Percentiles rank a stretch among this genome's conserved stretches.
phyloP scores from a whole-genome alignment of 2,797 vertebrate species.

The Pipistrellus pygmaeus region DNA sequence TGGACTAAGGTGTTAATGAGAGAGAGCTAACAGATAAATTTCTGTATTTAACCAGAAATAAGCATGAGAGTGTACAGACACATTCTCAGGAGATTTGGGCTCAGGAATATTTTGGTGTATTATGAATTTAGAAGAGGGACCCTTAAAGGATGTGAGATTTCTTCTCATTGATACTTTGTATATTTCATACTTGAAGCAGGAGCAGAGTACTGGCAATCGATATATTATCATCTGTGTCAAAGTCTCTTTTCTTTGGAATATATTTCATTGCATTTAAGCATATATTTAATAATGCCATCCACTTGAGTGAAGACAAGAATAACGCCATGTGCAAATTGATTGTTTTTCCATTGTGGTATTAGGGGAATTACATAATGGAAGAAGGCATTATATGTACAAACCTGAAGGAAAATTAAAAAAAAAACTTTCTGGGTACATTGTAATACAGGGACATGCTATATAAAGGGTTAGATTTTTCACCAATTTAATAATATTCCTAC shows the following conservation, averaged over 20 bases:
- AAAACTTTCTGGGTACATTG: not conserved
- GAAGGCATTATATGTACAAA: not conserved
- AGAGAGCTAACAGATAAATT: not conserved
- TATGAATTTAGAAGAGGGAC: not conserved
- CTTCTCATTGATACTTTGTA: not conserved
- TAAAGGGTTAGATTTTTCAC: not conserved
- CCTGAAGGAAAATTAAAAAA: not conserved
- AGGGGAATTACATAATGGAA: not conserved
- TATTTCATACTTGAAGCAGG: not conserved
- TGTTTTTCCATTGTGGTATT: not conserved
- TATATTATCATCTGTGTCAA: not conserved
- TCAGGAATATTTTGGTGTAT: not conserved
- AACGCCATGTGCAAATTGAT: not conserved
- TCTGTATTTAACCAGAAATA: not conserved
- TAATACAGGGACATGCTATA: not conserved
- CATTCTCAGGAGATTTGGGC: not conserved
- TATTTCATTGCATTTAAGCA: slow-evolving; percentile 34
- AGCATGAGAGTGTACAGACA: not conserved
- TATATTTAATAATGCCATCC: slow-evolving; percentile 3
- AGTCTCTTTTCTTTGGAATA: not conserved
- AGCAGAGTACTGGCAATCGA: not conserved
- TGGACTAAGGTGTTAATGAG: not conserved
- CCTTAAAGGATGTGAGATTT: not conserved
- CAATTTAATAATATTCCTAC: slow-evolving; percentile 1
- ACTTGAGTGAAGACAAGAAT: slow-evolving; percentile 26